Evolutionary conservation across 2,888 invertebrate species (phyloP).

Genomic region (Sthenelais limicola): DNA sequence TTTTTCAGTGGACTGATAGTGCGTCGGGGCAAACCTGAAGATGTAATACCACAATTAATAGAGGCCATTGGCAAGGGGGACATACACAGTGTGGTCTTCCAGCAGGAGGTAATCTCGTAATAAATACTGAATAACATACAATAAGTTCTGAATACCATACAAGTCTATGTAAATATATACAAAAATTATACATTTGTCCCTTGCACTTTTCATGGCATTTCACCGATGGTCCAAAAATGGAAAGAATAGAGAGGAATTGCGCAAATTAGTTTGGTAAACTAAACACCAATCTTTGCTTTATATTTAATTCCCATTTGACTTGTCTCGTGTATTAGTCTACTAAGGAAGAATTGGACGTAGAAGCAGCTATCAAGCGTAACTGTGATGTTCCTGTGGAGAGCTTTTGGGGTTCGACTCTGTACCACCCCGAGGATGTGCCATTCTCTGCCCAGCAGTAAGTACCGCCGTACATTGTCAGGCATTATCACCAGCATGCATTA

Average conservation of each 20-base stretch:
- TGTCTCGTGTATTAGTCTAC: slow-evolving; percentile 53
- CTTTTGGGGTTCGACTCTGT: slow-evolving; percentile 63
- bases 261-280: too few relatives aligned
- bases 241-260: too few relatives aligned
- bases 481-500: too few relatives aligned
- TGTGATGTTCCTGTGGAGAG: slow-evolving; percentile 56
- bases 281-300: too few relatives aligned
- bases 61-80: slow-evolving; percentile 53
- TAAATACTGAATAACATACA: too few relatives aligned
- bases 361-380: slow-evolving; percentile 52
- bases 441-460: slow-evolving; percentile 57
- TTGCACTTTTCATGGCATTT: too few relatives aligned
- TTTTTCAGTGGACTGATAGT: slow-evolving; percentile 59
- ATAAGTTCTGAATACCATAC: too few relatives aligned
- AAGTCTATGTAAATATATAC: too few relatives aligned
- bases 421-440: slow-evolving; percentile 63
- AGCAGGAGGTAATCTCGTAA: slow-evolving; percentile 57
- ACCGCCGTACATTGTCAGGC: too few relatives aligned
- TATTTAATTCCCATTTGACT: too few relatives aligned
- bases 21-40: slow-evolving; percentile 60
- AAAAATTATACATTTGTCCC: too few relatives aligned
- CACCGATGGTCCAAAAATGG: too few relatives aligned
- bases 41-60: slow-evolving; percentile 58
- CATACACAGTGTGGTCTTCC: slow-evolving; percentile 55
- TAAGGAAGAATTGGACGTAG: slow-evolving; percentile 62